Evolutionary conservation across 30 jellyfish, hydroid and myxozoan genomes (phyloP), one percentile per base, ranked within the genome.

Genomic region (Kudoa iwatai): DNA sequence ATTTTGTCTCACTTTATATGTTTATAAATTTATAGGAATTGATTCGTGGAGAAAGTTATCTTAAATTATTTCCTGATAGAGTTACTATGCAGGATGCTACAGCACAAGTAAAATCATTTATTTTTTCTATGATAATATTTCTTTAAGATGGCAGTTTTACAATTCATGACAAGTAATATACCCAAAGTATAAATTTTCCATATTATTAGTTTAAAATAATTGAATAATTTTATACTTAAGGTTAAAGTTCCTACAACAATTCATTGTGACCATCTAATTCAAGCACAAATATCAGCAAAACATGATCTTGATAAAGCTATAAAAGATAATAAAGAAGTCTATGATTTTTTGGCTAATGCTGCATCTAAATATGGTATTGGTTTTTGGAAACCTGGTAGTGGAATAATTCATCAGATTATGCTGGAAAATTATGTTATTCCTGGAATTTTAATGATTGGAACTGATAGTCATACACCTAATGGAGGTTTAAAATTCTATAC

Each of bases 21-120:
- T n/a, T n/a, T n/a, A n/a, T n/a, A n/a, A n/a, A n/a, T n/a, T n/a
- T n/a, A n/a, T n/a, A n/a, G n/a, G n/a, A n/a, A n/a, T n/a, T n/a
- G n/a, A n/a, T n/a, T n/a, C n/a, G 96, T 38, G 96, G 96, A 33
- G 35, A 32, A 30, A 61, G 88, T 4, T 79, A 79, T 35, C 39
- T 79, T 45, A 79, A 79, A 56, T 44, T 79, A 14, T 36, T 84
- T 3, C 96, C 96, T 21, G 96, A 79, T 43, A 47, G 96, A 34
- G 89, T 79, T 24, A 88, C 96, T 2, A 62, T 79, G 88, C 96
- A n/a, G n/a, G n/a, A n/a, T n/a, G n/a, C n/a, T n/a, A n/a, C n/a
- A 28, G 36, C 36, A 9, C 36, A 28, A 28, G 36, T 28, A 28
- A n/a, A 9, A 9, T 6, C n/a, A n/a, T 28, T 28, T n/a, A n/a